A percentile compares a stretch with the other conserved stretches of the same genome.
Conservation (phyloP, 2,113 vertebrate species). For the Tachycineta bicolor region DNA sequence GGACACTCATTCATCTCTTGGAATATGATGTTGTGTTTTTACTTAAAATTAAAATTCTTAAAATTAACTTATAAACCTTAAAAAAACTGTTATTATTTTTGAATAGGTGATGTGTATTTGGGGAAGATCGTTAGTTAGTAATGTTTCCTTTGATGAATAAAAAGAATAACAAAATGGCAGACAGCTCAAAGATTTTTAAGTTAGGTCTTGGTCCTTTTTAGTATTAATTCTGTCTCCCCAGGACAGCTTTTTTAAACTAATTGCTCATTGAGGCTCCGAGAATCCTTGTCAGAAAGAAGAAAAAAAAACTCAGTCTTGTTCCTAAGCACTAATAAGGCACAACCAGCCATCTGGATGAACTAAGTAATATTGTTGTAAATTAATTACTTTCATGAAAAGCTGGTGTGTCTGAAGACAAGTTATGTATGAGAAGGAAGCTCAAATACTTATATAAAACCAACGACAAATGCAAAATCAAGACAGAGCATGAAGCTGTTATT, state of each 20-base stretch:
- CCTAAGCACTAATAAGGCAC: conserved; percentile 73
- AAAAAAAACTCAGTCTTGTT: conserved; percentile 67
- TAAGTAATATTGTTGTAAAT: conserved; percentile 64
- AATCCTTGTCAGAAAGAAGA: conserved; percentile 68
- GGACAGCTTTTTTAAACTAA: conserved; percentile 70
- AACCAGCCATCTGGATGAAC: conserved; percentile 54
- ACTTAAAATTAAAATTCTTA: conserved; percentile 50
- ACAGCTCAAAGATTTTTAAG: conserved; percentile 65
- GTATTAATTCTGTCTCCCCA: conserved; percentile 66
- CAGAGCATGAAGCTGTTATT: not conserved
- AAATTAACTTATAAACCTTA: conserved; percentile 28
- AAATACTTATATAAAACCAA: conserved; percentile 21
- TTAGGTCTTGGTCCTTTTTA: conserved; percentile 40
- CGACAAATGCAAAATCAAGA: conserved; percentile 1
- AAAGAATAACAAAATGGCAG: conserved; percentile 50
- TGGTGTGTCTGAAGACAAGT: conserved; percentile 32
- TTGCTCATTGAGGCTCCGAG: conserved; percentile 68
- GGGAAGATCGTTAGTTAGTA: conserved; percentile 53
- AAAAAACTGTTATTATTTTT: conserved; percentile 1
- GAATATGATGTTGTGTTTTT: not conserved
- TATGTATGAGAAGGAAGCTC: conserved; percentile 50
- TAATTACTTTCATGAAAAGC: conserved; percentile 67
- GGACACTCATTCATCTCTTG: conserved; percentile 25
- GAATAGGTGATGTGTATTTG: not conserved
- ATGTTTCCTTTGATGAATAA: conserved; percentile 44